Evolutionary conservation across 2,113 vertebrate genomes (phyloP).

Genomic region (Salvator merianae): DNA sequence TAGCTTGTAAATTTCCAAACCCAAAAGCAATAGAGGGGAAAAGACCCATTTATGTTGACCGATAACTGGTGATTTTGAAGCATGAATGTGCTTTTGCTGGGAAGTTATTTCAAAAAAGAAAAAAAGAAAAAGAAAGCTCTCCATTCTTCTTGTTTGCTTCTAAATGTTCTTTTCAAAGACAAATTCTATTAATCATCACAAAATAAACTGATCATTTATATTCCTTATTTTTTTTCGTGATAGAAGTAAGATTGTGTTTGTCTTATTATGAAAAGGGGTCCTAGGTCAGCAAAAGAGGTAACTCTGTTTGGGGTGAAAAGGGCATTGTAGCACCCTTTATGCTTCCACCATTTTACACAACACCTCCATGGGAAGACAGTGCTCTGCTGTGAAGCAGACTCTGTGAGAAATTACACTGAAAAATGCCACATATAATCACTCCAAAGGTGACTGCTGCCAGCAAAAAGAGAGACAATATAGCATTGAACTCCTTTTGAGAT

Average conservation of each 20-base stretch:
- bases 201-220: conserved; percentile 26
- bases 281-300: not conserved
- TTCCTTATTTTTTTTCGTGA: not conserved
- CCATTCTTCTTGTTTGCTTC: conserved; percentile 36
- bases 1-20: conserved; percentile 48
- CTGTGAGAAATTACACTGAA: no score
- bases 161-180: conserved; percentile 51
- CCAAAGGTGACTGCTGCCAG: no score
- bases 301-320: no score
- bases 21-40: conserved; percentile 44
- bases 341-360: no score
- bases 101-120: conserved; percentile 49
- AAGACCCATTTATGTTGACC: conserved; percentile 56
- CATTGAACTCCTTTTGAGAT: no score
- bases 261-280: not conserved
- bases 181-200: conserved; percentile 20
- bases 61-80: conserved; percentile 45
- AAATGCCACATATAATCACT: no score
- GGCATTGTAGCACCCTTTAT: no score
- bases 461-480: no score
- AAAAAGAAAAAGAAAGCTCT: conserved; percentile 7
- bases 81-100: conserved; percentile 41
- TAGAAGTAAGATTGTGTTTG: not conserved
- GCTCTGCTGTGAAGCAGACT: no score
- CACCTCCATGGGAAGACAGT: no score